Percentiles rank a stretch among this genome's conserved stretches.
Evolutionary conservation across 2,888 invertebrate genomes (phyloP).

Genomic region (Xylophagus ater): DNA sequence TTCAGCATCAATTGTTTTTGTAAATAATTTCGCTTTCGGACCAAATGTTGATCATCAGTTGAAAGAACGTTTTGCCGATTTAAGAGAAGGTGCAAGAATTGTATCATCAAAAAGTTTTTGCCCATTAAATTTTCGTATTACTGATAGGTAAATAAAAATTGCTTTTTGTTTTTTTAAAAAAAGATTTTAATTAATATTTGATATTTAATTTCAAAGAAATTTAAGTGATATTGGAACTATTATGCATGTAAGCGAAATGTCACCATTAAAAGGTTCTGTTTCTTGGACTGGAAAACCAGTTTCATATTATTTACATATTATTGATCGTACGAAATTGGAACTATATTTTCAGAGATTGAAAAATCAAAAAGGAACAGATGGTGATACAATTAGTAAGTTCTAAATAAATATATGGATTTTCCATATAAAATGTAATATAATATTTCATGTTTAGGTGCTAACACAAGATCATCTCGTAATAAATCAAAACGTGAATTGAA

Average conservation of each 20-base stretch:
- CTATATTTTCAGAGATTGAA: conserved; percentile 92
- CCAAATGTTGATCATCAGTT: conserved; percentile 94
- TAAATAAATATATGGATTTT: background rate
- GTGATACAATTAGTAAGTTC: conserved; percentile 28
- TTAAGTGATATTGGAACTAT: conserved; percentile 97
- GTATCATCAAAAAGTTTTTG: conserved; percentile 99
- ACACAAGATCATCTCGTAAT: conserved; percentile 34
- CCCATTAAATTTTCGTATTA: conserved; percentile 96
- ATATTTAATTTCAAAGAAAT: conserved; percentile 48
- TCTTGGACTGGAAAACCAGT: conserved; percentile 99
- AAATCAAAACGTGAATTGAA: conserved; percentile 44
- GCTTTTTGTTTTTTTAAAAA: background rate
- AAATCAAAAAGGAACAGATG: conserved; percentile 62
- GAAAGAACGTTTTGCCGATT: conserved; percentile 91
- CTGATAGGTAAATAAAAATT: conserved; percentile 49
- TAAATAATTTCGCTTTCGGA: conserved; percentile 99
- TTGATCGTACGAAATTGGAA: conserved; percentile 94
- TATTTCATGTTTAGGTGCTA: conserved; percentile 11
- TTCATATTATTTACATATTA: conserved; percentile 95
- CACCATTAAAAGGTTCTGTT: conserved; percentile 87
- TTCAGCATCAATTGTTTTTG: conserved; percentile 90
- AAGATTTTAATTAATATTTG: background rate
- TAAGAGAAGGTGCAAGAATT: conserved; percentile 90
- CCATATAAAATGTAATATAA: background rate
- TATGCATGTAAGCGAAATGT: conserved; percentile 96